A percentile compares a stretch with the other conserved stretches of the same genome.
These are phyloP conservation scores for Cosmopolites sordidus DNA, from an alignment of 2,888 invertebrate species.

Conservation along the genomic window DNA sequence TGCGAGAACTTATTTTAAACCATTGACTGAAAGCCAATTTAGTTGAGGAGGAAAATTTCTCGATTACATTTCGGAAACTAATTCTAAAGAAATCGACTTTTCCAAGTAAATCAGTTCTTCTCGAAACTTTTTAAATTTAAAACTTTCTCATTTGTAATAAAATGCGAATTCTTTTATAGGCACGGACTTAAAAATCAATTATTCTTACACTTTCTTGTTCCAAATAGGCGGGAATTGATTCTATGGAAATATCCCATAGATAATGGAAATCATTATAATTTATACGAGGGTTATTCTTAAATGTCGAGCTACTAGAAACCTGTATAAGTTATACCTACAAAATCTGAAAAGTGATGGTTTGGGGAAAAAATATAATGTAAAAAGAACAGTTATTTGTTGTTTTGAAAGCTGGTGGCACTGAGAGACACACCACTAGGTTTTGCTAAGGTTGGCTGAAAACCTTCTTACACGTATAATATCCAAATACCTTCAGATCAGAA, in stretches of 20 bases:
- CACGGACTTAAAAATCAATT: conserved; percentile 20
- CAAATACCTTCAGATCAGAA: no score
- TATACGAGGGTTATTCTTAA: no score
- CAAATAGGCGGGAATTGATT: conserved; percentile 6
- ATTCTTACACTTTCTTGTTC: conserved; percentile 14
- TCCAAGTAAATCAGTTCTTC: conserved; percentile 25
- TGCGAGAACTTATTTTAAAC: background rate
- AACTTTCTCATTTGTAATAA: conserved; percentile 28
- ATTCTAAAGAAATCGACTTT: conserved; percentile 27
- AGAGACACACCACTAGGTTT: no score
- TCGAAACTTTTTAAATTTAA: conserved; percentile 27
- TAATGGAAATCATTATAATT: no score
- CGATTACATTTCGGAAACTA: conserved; percentile 23
- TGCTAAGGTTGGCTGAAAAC: no score
- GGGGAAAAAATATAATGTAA: no score
- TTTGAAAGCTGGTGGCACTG: no score
- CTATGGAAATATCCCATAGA: background rate
- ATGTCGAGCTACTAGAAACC: no score
- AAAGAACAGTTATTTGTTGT: no score
- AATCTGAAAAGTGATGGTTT: no score
- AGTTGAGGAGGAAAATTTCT: conserved; percentile 19
- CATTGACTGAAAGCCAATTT: conserved; percentile 23
- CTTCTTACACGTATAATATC: no score
- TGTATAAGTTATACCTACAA: no score
- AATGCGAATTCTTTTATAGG: conserved; percentile 21